Base-by-base conservation (phyloP, 2,888 invertebrate species). In the Thymelicus lineola region DNA sequence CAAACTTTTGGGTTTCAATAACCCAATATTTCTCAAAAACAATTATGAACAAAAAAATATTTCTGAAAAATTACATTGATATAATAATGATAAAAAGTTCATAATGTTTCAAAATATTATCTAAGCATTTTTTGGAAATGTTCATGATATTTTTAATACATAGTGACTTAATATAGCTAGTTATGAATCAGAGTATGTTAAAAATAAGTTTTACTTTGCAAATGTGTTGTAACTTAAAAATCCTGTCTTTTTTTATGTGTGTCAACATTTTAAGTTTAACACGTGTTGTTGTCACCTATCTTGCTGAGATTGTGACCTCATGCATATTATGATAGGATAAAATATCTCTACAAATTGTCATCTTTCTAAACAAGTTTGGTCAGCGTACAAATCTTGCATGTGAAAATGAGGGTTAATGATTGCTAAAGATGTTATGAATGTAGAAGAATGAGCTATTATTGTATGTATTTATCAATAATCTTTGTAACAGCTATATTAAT, bases 391-490 rank as follows among this genome's bases (percentile, higher is more conserved):
- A 20, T 61, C 53, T 61, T 61, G 67, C 67, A 60, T 67, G 60
- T 55, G 53, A 53, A 17, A 17, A 42, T n/a, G 53, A 67, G 53
- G 14, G 42, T 35, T 67, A 38, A 67, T 67, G 61, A 45, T 55
- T 62, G 68, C n/a, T 45, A 53, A 9, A 10, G 68, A 61, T 72
- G 66, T 67, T 71, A 17, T 72, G 76, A 71, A 68, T 72, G 77
- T 60, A 72, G 78, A 74, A 66, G 79, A 64, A 75, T 76, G 75
- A 72, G 71, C 69, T 74, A 28, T 74, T 61, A 72, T 74, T 67
- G 75, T 75, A 79, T 79, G 71, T 80, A 80, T 83, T 74, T 82
- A 80, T 82, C 79, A 77, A 65, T 65, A 48, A 28, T 62, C 63
- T 10, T 62, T 72, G 17, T 62, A 66, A 62, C 60, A 48, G 46